Conservation (phyloP, 2,113 vertebrate species). For the Lycaon pictus region DNA sequence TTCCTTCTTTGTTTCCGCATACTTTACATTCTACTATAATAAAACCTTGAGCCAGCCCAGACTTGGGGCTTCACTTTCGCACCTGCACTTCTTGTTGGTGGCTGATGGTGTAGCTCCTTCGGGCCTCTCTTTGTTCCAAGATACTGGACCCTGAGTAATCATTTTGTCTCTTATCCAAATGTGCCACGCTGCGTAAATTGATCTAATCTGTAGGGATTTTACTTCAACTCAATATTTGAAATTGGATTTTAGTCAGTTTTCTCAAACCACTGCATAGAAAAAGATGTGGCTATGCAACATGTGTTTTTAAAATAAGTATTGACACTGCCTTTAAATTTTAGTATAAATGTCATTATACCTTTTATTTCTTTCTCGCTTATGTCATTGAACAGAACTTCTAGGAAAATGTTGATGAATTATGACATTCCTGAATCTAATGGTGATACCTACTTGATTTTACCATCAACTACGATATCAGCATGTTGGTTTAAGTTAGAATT, state of each 20-base stretch:
- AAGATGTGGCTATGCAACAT: neutral
- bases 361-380: neutral
- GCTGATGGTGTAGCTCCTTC: too few species aligned
- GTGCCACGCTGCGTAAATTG: neutral
- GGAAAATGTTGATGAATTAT: neutral
- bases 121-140: too few species aligned
- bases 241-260: neutral
- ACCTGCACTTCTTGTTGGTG: too few species aligned
- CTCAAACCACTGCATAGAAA: neutral
- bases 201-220: neutral
- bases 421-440: neutral
- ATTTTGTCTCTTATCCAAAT: too few species aligned
- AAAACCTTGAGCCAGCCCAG: too few species aligned
- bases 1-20: too few species aligned
- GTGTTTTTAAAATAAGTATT: neutral
- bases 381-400: neutral
- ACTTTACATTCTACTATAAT: too few species aligned
- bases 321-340: neutral
- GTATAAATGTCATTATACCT: neutral
- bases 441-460: neutral
- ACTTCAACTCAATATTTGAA: neutral
- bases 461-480: neutral
- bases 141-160: too few species aligned
- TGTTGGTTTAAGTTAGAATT: neutral
- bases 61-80: too few species aligned